Evolutionary conservation across 2,888 invertebrate genomes (phyloP).

Genomic region (Agriopis aurantiaria): DNA sequence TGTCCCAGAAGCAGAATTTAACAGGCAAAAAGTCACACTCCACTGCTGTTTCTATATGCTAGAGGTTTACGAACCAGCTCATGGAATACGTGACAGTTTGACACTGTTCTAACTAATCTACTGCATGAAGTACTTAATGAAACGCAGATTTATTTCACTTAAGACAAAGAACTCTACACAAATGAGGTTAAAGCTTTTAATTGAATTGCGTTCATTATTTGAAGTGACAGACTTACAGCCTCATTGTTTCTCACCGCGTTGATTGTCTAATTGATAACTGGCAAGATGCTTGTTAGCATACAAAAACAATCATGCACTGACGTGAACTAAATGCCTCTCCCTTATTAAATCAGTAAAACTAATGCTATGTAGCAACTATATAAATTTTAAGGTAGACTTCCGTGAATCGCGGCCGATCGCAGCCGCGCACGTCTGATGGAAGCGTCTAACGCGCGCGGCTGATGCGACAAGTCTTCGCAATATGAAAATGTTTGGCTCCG

Average conservation of each 20-base stretch:
- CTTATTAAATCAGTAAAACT: too few relatives aligned
- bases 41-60: too few relatives aligned
- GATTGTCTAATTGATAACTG: conserved; percentile 29
- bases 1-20: too few relatives aligned
- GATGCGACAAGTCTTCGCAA: too few relatives aligned
- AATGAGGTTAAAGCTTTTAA: conserved; percentile 43
- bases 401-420: too few relatives aligned
- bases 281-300: conserved; percentile 26
- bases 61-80: too few relatives aligned
- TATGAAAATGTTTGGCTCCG: too few relatives aligned
- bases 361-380: too few relatives aligned
- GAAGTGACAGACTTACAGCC: conserved; percentile 44
- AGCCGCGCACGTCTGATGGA: too few relatives aligned
- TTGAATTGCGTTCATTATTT: conserved; percentile 39
- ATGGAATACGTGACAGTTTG: neutral
- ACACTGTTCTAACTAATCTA: neutral
- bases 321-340: neutral
- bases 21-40: too few relatives aligned
- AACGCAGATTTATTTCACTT: conserved; percentile 20
- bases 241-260: conserved; percentile 36
- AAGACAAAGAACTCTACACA: conserved; percentile 39
- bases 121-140: neutral
- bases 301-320: conserved; percentile 3
- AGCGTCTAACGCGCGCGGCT: too few relatives aligned
- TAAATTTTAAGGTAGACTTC: too few relatives aligned